Base-by-base conservation (phyloP, 30 jellyfish, hydroid and myxozoan genomes). In the Clytia hemisphaerica region DNA sequence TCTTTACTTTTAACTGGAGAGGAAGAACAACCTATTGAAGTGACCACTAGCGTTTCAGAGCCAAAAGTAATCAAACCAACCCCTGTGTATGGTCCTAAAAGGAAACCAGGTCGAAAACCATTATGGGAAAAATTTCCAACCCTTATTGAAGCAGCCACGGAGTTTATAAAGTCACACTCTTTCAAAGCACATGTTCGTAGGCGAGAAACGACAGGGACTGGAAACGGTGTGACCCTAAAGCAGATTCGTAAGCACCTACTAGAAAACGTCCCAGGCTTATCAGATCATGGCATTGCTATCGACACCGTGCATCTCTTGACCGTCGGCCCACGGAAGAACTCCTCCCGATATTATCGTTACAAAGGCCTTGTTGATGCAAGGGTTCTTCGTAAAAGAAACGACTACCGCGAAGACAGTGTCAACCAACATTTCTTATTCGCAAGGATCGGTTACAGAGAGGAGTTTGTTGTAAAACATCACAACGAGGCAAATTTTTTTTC, bases 361-460 rank as follows among this genome's bases (percentile, higher is more conserved):
- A 61, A 61, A 61, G 63, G 64, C 54, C 63, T 61, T 3, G 26
- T 61, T 2, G 63, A 61, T 21, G 75, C 75, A 7, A 27, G 63
- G 4, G 75, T 61, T 4, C 64, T 59, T 3, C 34, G 75, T n/a
- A 61, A 61, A 33, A 10, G 75, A 16, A 61, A 61, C 63, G 59
- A 29, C 15, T 61, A 61, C n/a, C n/a, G 83, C 30, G 83, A 71
- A 28, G 75, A 29, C 12, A 48, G 64, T 25, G 83, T 59, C 0
- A 71, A 71, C 36, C 83, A 71, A 61, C 83, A 71, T 35, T 71
- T 71, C 38, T 61, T 71, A 6, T 71, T 71, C 37, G 28, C 62
- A 1, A 4, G 67, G 12, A 76, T 71, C 25, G 54, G 29, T 2
- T 71, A 71, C 46, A 9, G 77, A 3, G 83, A 71, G 53, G 83